Base-by-base conservation (phyloP, 2,888 invertebrate species). In the Campaea margaritaria region DNA sequence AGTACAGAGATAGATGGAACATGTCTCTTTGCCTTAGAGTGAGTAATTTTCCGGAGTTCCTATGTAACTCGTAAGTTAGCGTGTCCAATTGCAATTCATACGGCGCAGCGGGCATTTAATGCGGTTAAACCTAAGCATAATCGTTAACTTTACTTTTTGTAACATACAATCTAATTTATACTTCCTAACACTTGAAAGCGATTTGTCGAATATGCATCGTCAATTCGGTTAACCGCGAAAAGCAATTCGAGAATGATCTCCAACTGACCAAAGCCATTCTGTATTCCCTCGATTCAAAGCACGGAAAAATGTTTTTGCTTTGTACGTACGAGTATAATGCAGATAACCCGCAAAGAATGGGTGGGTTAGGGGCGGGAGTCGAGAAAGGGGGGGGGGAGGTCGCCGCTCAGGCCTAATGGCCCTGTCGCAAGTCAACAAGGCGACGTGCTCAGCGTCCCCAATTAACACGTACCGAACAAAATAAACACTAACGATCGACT, bases 351-450 rank as follows among this genome's bases (percentile, higher is more conserved):
- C 76, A 75, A 78, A 79, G 79, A 79, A 77, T 75, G 75, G 78
- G 76, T 39, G 78, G 74, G 69, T 41, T 59, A 48, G 58, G 72
- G 68, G 68, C 59, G 59, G 67, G 71, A 68, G 75, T 67, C 58
- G 50, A 52, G 54, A 42, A n/a, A n/a, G 67, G 65, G 59, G 66
- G 60, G 59, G 45, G 36, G 59, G 55, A 15, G 38, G 54, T 65
- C 67, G 68, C 74, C 74, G 72, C 75, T 73, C 76, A 72, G 70
- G 76, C 81, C 81, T 86, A 86, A 85, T 84, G 82, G 81, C 74
- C 76, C 78, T 81, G 84, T 85, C 83, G 82, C 83, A 79, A 86
- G 86, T 86, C 86, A 87, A 87, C 86, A 87, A 82, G 78, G 76
- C 79, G 79, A 80, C 87, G 87, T 86, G 86, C 83, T 76, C 78